Base-by-base conservation (phyloP, 2,113 vertebrate species). In the Petroica traversi region DNA sequence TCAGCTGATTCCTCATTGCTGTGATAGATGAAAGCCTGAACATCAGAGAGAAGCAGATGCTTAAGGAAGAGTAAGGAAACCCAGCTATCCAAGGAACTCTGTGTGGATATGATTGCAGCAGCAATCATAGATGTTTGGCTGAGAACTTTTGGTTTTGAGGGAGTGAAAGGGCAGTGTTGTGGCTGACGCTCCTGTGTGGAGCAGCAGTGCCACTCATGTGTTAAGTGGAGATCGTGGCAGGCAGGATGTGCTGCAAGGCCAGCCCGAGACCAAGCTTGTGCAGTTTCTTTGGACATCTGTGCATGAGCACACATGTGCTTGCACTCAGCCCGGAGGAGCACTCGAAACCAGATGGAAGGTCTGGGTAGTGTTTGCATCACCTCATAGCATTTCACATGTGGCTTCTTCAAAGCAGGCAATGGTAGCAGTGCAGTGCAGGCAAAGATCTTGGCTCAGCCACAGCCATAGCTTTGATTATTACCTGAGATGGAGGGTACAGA, bases 211-310 rank as follows among this genome's bases (percentile, higher is more conserved):
- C 19, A 2, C 59, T 58, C 12, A 1, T 0, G 4, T 57, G 31
- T 51, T 28, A 69, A 38, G 26, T 4, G 6, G 48, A 52, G 49
- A 14, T 77, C 7, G 8, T 0, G 1, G 62, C 73, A 91, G 31
- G 31, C n/a, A 75, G 77, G 15, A 26, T 31, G 15, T 43, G 45
- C 48, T 75, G 1, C 48, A 28, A 55, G 52, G 48, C 49, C 41
- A 49, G 36, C 5, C 66, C 0, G 0, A 2, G 8, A 19, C 52
- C 0, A 0, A 29, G 43, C 16, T 1, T 58, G 8, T 43, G 59
- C 75, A 22, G n/a, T 57, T 85, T 31, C 45, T 36, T 19, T 79
- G 82, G 62, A 63, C 85, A 73, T 88, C 82, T 94, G 85, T 6
- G 4, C 38, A 14, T 0, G 2, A 75, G 52, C 38, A 25, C 66